Evolutionary conservation across 2,888 invertebrate species (phyloP).

Genomic region (Parnassius mnemosyne): DNA sequence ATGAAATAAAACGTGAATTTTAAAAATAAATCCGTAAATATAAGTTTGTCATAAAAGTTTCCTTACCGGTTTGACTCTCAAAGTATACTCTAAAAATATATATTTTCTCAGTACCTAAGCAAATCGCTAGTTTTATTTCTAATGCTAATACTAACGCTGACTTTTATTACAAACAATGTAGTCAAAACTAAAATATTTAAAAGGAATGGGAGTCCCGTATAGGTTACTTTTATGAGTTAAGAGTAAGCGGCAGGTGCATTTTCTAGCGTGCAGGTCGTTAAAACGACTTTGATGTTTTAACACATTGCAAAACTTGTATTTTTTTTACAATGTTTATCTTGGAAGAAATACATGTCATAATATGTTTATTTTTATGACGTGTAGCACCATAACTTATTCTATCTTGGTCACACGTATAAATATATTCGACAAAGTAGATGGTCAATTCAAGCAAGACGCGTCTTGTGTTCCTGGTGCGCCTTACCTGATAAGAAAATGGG

Average conservation of each 20-base stretch:
- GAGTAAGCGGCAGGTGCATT: conserved; percentile 1
- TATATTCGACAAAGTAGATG: background rate
- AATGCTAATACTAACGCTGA: background rate
- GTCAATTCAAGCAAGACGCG: background rate
- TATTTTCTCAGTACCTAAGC: too few species aligned
- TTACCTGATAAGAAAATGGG: too few species aligned
- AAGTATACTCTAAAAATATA: too few species aligned
- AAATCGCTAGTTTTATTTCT: conserved; percentile 1
- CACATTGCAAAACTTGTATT: background rate
- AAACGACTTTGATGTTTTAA: background rate
- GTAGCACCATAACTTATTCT: too few species aligned
- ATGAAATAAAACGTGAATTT: too few species aligned
- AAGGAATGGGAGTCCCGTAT: conserved; percentile 1
- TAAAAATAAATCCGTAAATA: too few species aligned
- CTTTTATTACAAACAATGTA: conserved; percentile 2
- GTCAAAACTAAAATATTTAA: conserved; percentile 10
- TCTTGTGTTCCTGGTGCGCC: too few species aligned
- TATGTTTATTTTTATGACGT: background rate
- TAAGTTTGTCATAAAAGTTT: too few species aligned
- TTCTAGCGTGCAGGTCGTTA: conserved; percentile 6
- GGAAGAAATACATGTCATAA: background rate
- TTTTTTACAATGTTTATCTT: conserved; percentile 2
- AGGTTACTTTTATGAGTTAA: conserved; percentile 12
- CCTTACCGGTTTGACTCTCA: too few species aligned
- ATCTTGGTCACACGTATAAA: too few species aligned